Percentiles rank a stretch among this genome's conserved stretches.
Conservation (phyloP, 2,888 invertebrate genomes). For the Habrosyne pyritoides region DNA sequence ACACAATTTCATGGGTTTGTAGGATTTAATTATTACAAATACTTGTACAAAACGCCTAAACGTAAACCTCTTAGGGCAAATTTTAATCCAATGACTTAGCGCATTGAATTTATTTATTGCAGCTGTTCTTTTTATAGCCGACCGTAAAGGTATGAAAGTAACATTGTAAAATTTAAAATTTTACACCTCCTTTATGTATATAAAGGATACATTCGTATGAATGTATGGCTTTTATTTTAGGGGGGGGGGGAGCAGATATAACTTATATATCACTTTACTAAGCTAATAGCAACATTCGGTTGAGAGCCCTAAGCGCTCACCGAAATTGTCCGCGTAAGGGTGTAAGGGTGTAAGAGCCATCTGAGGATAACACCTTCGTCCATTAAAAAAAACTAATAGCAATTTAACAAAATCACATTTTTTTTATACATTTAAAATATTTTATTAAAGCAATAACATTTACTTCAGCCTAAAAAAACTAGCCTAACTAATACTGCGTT, state of each 20-base stretch:
- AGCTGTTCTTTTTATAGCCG: conserved; percentile 7
- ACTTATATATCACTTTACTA: no score
- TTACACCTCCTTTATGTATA: not conserved
- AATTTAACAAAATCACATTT: no score
- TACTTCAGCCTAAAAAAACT: not conserved
- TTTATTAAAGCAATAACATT: not conserved
- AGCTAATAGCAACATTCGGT: no score
- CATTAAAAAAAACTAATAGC: no score
- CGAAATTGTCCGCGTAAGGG: no score
- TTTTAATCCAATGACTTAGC: conserved; percentile 20
- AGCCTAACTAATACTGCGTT: not conserved
- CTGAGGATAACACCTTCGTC: no score
- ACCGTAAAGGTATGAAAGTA: conserved; percentile 7
- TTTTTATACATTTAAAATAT: no score
- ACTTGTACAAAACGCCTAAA: conserved; percentile 41
- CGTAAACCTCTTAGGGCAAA: conserved; percentile 15
- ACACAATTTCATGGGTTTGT: conserved; percentile 67
- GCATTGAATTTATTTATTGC: conserved; percentile 18
- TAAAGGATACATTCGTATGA: no score
- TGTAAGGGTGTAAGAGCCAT: no score
- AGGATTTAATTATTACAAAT: conserved; percentile 76
- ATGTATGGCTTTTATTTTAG: no score
- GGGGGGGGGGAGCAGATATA: no score
- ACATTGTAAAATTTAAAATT: conserved; percentile 6
- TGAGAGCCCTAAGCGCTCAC: no score